Evolutionary conservation across 2,888 invertebrate species (phyloP).

Genomic region (Nemoura dubitans): DNA sequence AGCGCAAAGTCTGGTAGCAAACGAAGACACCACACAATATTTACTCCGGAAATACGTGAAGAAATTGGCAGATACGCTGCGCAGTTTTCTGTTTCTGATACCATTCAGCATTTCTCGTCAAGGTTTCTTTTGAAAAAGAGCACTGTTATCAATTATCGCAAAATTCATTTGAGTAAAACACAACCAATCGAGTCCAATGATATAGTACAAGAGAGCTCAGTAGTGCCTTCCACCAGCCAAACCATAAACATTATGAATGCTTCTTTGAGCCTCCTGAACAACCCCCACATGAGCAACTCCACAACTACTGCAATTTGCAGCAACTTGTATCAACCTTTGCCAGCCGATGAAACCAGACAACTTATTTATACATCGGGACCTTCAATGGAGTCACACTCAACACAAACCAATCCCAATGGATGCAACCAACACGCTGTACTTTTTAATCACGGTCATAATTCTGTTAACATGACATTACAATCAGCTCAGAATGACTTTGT

Average conservation of each 20-base stretch:
- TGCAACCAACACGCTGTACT: background rate
- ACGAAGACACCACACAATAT: background rate
- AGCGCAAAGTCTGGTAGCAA: background rate
- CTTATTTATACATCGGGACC: background rate
- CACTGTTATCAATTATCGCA: slow-evolving; percentile 54
- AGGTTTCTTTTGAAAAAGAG: slow-evolving; percentile 53
- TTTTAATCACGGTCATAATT: background rate
- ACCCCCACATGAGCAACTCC: slow-evolving; percentile 49
- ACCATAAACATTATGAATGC: slow-evolving; percentile 52
- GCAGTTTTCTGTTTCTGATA: slow-evolving; percentile 51
- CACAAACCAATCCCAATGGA: background rate
- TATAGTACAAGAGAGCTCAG: background rate
- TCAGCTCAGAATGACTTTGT: background rate
- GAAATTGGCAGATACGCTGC: slow-evolving; percentile 54
- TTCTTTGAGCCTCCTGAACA: slow-evolving; percentile 51
- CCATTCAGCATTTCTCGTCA: slow-evolving; percentile 53
- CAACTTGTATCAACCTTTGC: background rate
- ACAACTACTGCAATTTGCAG: background rate
- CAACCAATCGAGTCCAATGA: background rate
- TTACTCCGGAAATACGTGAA: slow-evolving; percentile 51
- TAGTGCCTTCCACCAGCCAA: slow-evolving; percentile 45
- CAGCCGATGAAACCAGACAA: background rate
- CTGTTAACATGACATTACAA: background rate
- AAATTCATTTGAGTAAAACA: slow-evolving; percentile 51
- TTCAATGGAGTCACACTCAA: background rate